Percentiles rank a stretch among this genome's conserved stretches.
These are phyloP conservation scores for Autographa gamma DNA, from an alignment of 2,888 invertebrate genomes.

Conservation along the genomic window DNA sequence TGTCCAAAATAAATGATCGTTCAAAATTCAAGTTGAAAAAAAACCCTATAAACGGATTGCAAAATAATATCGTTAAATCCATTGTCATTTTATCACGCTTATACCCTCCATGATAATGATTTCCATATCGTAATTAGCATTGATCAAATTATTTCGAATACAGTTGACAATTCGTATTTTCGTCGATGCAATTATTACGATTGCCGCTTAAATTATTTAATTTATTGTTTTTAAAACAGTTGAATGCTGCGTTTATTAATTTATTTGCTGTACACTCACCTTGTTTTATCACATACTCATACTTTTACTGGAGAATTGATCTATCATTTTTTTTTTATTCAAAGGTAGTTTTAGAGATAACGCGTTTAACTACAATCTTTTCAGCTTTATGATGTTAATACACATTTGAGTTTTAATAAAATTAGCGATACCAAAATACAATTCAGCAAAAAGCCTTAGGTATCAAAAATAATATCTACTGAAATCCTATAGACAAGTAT, in stretches of 20 bases:
- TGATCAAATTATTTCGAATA: slow-evolving; percentile 25
- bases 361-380: neutral
- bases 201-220: neutral
- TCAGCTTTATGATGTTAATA: too few relatives aligned
- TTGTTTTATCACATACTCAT: too few relatives aligned
- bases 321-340: too few relatives aligned
- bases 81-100: neutral
- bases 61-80: slow-evolving; percentile 13
- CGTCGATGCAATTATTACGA: slow-evolving; percentile 10
- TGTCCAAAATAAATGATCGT: too few relatives aligned
- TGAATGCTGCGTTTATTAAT: neutral
- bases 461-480: too few relatives aligned
- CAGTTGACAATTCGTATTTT: slow-evolving; percentile 17
- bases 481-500: too few relatives aligned
- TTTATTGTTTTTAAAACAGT: slow-evolving; percentile 5
- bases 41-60: neutral
- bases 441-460: too few relatives aligned
- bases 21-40: neutral
- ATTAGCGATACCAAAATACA: too few relatives aligned
- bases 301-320: too few relatives aligned
- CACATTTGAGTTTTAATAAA: too few relatives aligned
- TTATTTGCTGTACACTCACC: too few relatives aligned
- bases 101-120: slow-evolving; percentile 8
- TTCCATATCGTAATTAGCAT: slow-evolving; percentile 33
- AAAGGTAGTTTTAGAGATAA: neutral